These are phyloP conservation scores for Lamellibrachia columna DNA, from an alignment of 2,888 invertebrate genomes.

Conservation along the genomic window DNA sequence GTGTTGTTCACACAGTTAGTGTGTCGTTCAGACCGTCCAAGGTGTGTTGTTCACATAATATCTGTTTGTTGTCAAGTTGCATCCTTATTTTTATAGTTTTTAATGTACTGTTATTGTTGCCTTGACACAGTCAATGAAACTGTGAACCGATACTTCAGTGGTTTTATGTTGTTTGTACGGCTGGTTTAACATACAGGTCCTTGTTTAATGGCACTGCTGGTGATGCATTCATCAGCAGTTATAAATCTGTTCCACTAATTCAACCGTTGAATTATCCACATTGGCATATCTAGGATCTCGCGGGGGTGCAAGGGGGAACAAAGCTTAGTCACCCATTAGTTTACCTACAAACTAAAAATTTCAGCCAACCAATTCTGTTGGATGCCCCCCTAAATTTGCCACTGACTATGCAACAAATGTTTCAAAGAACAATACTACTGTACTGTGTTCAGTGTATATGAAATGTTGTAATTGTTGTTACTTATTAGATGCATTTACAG, in stretches of 20 bases:
- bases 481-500: not conserved
- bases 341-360: no score
- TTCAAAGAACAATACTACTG: constrained; percentile 9
- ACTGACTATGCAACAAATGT: not conserved
- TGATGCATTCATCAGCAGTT: not conserved
- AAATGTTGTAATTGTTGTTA: not conserved
- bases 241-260: not conserved
- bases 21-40: not conserved
- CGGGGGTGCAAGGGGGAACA: no score
- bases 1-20: not conserved
- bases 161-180: not conserved
- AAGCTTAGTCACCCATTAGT: no score
- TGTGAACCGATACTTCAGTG: not conserved
- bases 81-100: not conserved
- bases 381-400: not conserved
- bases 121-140: not conserved
- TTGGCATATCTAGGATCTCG: no score
- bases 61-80: not conserved
- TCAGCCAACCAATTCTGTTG: no score
- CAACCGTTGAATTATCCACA: not conserved
- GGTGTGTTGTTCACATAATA: not conserved
- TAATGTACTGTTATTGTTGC: not conserved
- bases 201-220: no score
- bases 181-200: not conserved
- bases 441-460: not conserved